Base-by-base conservation (phyloP, 2,888 invertebrate species). In the Scaeva pyrastri region DNA sequence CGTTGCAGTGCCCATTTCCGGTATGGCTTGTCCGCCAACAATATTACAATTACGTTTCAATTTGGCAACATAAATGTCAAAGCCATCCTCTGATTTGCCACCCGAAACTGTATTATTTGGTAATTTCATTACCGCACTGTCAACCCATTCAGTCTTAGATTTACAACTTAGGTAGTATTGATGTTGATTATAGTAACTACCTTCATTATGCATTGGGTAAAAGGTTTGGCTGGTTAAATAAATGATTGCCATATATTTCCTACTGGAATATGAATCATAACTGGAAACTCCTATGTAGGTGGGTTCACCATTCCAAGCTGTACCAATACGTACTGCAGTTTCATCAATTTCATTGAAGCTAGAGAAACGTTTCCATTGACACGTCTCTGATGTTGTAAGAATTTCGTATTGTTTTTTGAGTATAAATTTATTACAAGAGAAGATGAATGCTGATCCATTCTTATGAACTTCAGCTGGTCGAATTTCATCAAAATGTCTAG, bases 401-500 rank as follows among this genome's bases (percentile, higher is more conserved):
- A 68, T n/a, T 6, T 68, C 68, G 52, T 36, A 68, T 21, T 52
- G 6, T 14, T 23, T n/a, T 16, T 68, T 68, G 1, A 8, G 1
- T 39, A 23, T 36, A 39, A 10, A 11, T 5, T 68, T 52, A n/a
- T 68, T 10, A 23, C 50, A 68, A 21, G 52, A 52, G 21, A 39
- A 39, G 0, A 68, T 52, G 2, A n/a, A n/a, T 4, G 68, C 68
- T 0, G 39, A 11, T 39, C 68, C 50, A n/a, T 39, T 23, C 23
- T 19, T 0, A 16, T 36, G 6, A 6, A 68, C n/a, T 68, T 52
- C 68, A 1, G 68, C 68, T 39, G 52, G 68, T 0, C 50, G 23
- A n/a, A 68, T 52, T 68, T 68, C 50, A 11, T 52, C 68, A 16
- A 39, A 68, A 50, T 68, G 68, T 52, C 68, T 52, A n/a, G 68